Percentiles rank a stretch among this genome's conserved stretches.
phyloP scores from a whole-genome alignment of 1,140 invertebrate species.

The Schmidtea mediterranea region DNA sequence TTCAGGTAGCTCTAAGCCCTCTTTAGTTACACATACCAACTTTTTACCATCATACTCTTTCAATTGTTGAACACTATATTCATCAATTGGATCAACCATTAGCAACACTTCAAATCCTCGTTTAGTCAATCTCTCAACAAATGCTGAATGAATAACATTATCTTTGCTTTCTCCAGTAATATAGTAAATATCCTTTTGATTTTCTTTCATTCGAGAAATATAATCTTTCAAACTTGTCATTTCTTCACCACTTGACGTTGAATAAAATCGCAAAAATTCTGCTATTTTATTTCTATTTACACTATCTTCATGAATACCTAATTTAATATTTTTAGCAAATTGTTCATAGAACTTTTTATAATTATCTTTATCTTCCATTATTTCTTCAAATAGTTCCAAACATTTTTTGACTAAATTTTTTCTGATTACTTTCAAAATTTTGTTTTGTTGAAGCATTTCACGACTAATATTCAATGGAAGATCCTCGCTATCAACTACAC shows the following conservation, averaged over 20 bases:
- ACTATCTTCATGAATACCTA: conserved; percentile 87
- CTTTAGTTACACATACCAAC: conserved; percentile 81
- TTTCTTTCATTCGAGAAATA: conserved; percentile 83
- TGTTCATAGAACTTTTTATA: conserved; percentile 97
- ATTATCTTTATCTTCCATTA: conserved; percentile 77
- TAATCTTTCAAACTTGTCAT: conserved; percentile 72
- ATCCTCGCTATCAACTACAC: conserved; percentile 91
- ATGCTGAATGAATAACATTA: conserved; percentile 72
- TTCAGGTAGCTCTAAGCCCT: conserved; percentile 65
- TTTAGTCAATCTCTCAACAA: conserved; percentile 84
- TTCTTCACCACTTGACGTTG: conserved; percentile 75
- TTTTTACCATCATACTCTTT: conserved; percentile 90
- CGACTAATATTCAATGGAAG: conserved; percentile 86
- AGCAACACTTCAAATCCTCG: conserved; percentile 88
- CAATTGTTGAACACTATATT: conserved; percentile 87
- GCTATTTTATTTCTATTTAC: conserved; percentile 72
- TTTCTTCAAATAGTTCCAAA: conserved; percentile 73
- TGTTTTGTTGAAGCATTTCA: conserved; percentile 95
- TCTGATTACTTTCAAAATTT: conserved; percentile 81
- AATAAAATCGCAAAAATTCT: conserved; percentile 65
- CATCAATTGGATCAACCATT: conserved; percentile 95
- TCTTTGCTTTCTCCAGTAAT: conserved; percentile 86
- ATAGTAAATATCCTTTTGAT: conserved; percentile 88
- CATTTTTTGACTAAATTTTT: conserved; percentile 99
- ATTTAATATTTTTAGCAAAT: conserved; percentile 83